phyloP scores from a whole-genome alignment of 2,888 invertebrate genomes.

The Lamproptera curius region DNA sequence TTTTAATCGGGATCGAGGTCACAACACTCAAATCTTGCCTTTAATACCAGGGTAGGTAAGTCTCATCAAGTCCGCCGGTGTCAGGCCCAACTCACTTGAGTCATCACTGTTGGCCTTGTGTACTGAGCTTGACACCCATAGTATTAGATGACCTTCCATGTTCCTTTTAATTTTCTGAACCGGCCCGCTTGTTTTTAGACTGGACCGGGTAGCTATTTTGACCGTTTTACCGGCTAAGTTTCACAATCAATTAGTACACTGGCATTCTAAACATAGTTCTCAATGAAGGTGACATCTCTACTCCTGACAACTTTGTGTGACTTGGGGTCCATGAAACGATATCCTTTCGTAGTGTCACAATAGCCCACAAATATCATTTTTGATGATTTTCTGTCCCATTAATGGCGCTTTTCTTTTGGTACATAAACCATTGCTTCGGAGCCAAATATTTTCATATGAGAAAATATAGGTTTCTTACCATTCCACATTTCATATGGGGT shows the following conservation, averaged over 20 bases:
- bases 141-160: neutral
- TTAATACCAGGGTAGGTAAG: neutral
- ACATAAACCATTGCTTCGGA: constrained; percentile 27
- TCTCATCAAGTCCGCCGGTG: neutral
- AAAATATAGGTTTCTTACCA: constrained; percentile 34
- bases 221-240: constrained; percentile 1
- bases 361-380: constrained; percentile 15
- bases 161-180: neutral
- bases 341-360: constrained; percentile 4
- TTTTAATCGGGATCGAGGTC: neutral
- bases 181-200: neutral
- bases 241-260: constrained; percentile 1
- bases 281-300: neutral
- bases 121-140: neutral
- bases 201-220: neutral
- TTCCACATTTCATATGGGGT: constrained; percentile 33
- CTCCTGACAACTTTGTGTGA: neutral
- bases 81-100: constrained; percentile 1
- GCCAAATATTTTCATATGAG: constrained; percentile 41
- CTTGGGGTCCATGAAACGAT: neutral
- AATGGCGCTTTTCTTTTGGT: constrained; percentile 21
- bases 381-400: constrained; percentile 7
- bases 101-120: constrained; percentile 1
- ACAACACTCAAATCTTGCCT: neutral
- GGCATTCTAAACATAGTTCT: neutral